Base-by-base conservation (phyloP, 1,140 invertebrate genomes). In the Papilio xuthus region DNA sequence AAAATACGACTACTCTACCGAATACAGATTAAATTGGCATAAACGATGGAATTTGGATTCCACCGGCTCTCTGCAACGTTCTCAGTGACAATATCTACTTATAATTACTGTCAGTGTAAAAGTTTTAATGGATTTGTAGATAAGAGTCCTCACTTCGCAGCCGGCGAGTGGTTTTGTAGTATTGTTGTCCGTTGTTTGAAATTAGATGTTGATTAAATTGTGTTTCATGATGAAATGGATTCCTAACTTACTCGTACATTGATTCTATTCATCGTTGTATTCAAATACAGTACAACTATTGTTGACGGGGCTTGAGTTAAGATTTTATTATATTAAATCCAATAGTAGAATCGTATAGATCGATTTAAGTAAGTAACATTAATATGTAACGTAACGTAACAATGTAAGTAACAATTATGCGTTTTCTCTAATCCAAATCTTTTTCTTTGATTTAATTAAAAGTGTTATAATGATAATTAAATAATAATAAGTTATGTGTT, bases 101-200 rank as follows among this genome's bases (percentile, higher is more conserved):
- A 85, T 88, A 87, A 89, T 89, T 85, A 84, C 85, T 77, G 79
- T 80, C 79, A 69, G 75, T 77, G 77, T 73, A 77, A 83, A 89
- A 90, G 82, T 88, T 90, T 88, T 88, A 90, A 90, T 90, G 89
- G 86, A 85, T 84, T 81, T 70, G n/a, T 73, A 83, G 87, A 89
- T 89, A 86, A 84, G 78, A 81, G 81, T 53, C 74, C 44, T 53
- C 44, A n/a, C 73, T 53, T 74, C 50, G 26, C 8, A 28, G 32
- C 32, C 50, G 47, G 47, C 3, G 26, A n/a, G 8, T 56, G 73
- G 50, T 75, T 75, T 41, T 32, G 41, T 6, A 15, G 37, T 7
- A 75, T 56, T 28, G 47, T 75, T 18, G 28, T 13, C 44, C 10
- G 9, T 75, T 56, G 12, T 60, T 75, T 50, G 18, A 50, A 56